A percentile compares a stretch with the other conserved stretches of the same genome.
These are phyloP conservation scores for Pogonomyrmex barbatus DNA, from an alignment of 1,140 invertebrate genomes.

Conservation along the genomic window DNA sequence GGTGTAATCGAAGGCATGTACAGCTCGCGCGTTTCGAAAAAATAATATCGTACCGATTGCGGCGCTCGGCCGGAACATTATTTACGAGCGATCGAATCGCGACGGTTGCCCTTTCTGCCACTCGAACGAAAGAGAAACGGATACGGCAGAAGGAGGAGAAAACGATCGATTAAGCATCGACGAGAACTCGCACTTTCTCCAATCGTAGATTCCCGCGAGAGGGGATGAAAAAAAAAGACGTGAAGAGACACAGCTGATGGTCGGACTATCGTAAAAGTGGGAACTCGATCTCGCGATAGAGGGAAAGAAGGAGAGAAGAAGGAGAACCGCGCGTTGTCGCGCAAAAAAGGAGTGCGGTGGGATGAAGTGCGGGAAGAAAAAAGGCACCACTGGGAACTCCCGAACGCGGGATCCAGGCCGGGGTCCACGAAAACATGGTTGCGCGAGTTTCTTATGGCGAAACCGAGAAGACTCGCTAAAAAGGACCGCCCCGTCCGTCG, in stretches of 20 bases:
- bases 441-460: conserved; percentile 75
- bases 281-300: conserved; percentile 14
- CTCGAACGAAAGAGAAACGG: neutral
- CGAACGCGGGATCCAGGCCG: neutral
- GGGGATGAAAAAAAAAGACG: conserved; percentile 21
- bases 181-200: conserved; percentile 27
- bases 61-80: conserved; percentile 5
- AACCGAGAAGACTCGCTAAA: conserved; percentile 71
- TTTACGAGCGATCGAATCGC: conserved; percentile 29
- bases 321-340: conserved; percentile 20
- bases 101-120: conserved; percentile 23
- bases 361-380: conserved; percentile 59
- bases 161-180: conserved; percentile 18
- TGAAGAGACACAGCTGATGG: conserved; percentile 35
- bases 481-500: conserved; percentile 77
- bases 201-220: neutral
- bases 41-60: conserved; percentile 35
- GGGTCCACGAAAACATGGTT: conserved; percentile 46
- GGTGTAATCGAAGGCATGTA: conserved; percentile 34
- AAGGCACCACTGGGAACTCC: neutral
- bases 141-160: neutral
- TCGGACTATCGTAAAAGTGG: conserved; percentile 61
- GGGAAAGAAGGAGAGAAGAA: neutral
- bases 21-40: conserved; percentile 15
- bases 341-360: conserved; percentile 59